A percentile compares a stretch with the other conserved stretches of the same genome.
phyloP scores from a whole-genome alignment of 2,113 vertebrate species.

The Pseudorectes ferrugineus region DNA sequence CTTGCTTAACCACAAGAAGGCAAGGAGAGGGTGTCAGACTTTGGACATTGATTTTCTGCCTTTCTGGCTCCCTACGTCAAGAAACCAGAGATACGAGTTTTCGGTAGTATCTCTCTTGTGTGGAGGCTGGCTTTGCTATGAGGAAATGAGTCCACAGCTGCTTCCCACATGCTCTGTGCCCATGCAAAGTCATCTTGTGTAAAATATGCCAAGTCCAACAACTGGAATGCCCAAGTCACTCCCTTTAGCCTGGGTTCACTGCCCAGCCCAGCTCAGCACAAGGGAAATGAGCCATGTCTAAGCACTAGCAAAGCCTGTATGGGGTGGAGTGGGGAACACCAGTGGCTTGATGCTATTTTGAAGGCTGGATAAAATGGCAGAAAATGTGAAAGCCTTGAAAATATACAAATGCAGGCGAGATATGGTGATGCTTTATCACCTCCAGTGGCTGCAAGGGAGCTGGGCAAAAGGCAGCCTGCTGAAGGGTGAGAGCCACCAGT shows the following conservation, averaged over 20 bases:
- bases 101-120: rapidly evolving
- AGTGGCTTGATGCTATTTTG: background rate
- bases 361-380: background rate
- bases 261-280: background rate
- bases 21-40: background rate
- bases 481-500: rapidly evolving
- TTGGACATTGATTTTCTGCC: background rate
- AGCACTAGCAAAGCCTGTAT: background rate
- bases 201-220: background rate
- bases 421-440: rapidly evolving
- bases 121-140: background rate
- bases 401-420: background rate
- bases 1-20: background rate
- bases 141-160: background rate
- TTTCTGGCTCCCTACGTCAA: rapidly evolving
- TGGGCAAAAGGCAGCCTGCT: rapidly evolving
- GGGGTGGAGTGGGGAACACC: background rate
- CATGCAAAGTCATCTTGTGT: rapidly evolving
- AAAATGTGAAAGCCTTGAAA: background rate
- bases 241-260: background rate
- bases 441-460: background rate
- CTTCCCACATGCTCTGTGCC: background rate
- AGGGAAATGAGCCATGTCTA: background rate
- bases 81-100: background rate
- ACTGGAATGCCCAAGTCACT: rapidly evolving